These are phyloP conservation scores for Chaetophractus vellerosus DNA, from an alignment of 2,797 vertebrate species.

Conservation along the genomic window DNA sequence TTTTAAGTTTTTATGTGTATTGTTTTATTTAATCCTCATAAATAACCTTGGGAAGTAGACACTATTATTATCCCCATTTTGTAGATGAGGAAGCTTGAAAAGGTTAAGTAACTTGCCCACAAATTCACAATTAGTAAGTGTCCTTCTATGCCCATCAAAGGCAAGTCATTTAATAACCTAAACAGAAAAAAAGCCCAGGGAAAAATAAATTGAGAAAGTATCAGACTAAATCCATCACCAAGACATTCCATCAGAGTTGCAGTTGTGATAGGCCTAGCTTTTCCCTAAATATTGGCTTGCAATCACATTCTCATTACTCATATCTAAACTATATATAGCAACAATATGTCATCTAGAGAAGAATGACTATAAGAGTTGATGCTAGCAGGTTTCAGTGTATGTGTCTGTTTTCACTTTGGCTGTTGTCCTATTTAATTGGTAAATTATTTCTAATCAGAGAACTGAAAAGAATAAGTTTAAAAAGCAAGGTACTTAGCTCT, in stretches of 20 bases:
- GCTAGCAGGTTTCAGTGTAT: constrained; percentile 59
- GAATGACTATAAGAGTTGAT: constrained; percentile 55
- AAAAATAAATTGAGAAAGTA: constrained; percentile 77
- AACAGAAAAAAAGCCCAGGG: constrained; percentile 79
- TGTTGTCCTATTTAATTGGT: constrained; percentile 69
- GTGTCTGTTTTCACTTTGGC: constrained; percentile 56
- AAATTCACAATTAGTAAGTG: constrained; percentile 76
- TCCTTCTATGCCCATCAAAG: constrained; percentile 71
- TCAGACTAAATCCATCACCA: constrained; percentile 81
- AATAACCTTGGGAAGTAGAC: constrained; percentile 18
- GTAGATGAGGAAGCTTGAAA: constrained; percentile 74
- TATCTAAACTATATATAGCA: constrained; percentile 80
- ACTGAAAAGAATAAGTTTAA: constrained; percentile 55
- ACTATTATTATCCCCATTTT: constrained; percentile 76
- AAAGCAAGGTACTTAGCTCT: constrained; percentile 32
- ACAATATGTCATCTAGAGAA: constrained; percentile 74
- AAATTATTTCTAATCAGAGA: constrained; percentile 74
- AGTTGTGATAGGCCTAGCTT: constrained; percentile 70
- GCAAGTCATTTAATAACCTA: constrained; percentile 74
- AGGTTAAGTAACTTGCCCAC: constrained; percentile 59
- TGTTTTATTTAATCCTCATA: constrained; percentile 45
- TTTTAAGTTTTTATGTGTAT: not conserved
- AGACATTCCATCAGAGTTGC: constrained; percentile 74
- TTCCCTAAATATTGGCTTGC: constrained; percentile 70
- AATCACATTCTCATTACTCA: constrained; percentile 82